Conservation (phyloP, 2,113 vertebrate species). For the Toxotes jaculatrix region DNA sequence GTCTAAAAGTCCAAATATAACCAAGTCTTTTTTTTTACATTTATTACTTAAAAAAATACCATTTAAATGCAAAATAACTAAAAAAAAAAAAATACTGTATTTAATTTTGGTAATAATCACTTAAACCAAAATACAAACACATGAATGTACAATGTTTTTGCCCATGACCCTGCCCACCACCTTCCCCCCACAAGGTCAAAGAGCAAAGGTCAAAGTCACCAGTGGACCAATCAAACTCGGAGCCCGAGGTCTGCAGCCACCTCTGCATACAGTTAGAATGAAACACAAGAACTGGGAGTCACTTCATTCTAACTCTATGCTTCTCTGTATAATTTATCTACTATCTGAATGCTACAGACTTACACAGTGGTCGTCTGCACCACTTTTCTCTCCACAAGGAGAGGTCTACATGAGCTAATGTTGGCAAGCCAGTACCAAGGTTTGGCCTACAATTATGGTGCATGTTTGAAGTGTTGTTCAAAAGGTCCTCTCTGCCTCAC, state of each 20-base stretch:
- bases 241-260: slow-evolving; percentile 42
- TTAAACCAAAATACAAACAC: slow-evolving; percentile 16
- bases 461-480: slow-evolving; percentile 51
- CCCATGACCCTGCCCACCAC: neutral
- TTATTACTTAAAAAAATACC: too few species aligned
- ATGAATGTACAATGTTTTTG: slow-evolving; percentile 56
- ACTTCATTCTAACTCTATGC: slow-evolving; percentile 37
- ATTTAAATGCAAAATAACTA: too few species aligned
- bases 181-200: slow-evolving; percentile 17
- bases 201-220: slow-evolving; percentile 27
- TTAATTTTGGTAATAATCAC: slow-evolving; percentile 1
- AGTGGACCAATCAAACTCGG: slow-evolving; percentile 17
- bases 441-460: neutral
- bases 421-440: slow-evolving; percentile 18
- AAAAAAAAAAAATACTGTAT: neutral
- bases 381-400: slow-evolving; percentile 38
- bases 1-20: neutral
- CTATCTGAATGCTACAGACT: slow-evolving; percentile 46
- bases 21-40: neutral
- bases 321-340: slow-evolving; percentile 37
- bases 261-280: slow-evolving; percentile 36
- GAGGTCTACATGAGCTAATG: slow-evolving; percentile 57
- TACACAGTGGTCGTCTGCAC: slow-evolving; percentile 21
- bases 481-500: slow-evolving; percentile 58
- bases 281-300: slow-evolving; percentile 14